A percentile compares a stretch with the other conserved stretches of the same genome.
Conservation (phyloP, 2,113 vertebrate species). For the Vulpes lagopus region DNA sequence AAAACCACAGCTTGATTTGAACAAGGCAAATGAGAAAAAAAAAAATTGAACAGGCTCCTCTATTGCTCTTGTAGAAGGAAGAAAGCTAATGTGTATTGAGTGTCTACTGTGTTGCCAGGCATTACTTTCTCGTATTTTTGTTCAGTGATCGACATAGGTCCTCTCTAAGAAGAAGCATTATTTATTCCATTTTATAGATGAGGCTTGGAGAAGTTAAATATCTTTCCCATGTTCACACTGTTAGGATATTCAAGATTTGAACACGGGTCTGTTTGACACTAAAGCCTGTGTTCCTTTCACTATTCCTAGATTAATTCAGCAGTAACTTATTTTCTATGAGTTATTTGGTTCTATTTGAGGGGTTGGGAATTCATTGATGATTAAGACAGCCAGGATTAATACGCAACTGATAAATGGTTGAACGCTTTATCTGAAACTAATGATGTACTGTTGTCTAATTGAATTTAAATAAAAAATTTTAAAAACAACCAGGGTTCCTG, state of each 20-base stretch:
- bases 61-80: neutral
- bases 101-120: neutral
- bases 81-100: neutral
- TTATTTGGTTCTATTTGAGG: constrained; percentile 14
- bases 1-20: constrained; percentile 73
- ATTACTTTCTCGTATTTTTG: neutral
- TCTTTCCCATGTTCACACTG: neutral
- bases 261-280: neutral
- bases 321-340: neutral
- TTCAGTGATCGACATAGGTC: neutral
- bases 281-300: neutral
- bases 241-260: neutral
- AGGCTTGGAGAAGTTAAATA: constrained; percentile 34
- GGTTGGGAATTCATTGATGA: neutral
- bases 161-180: neutral
- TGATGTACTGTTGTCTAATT: too few relatives aligned
- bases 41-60: neutral
- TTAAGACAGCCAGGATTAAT: neutral
- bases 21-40: constrained; percentile 28
- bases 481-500: neutral
- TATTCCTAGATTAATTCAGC: neutral
- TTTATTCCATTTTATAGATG: constrained; percentile 22
- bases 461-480: too few relatives aligned
- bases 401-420: too few relatives aligned
- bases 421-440: too few relatives aligned